These are phyloP conservation scores for Prionace glauca DNA, from an alignment of 2,797 vertebrate species.

Conservation along the genomic window DNA sequence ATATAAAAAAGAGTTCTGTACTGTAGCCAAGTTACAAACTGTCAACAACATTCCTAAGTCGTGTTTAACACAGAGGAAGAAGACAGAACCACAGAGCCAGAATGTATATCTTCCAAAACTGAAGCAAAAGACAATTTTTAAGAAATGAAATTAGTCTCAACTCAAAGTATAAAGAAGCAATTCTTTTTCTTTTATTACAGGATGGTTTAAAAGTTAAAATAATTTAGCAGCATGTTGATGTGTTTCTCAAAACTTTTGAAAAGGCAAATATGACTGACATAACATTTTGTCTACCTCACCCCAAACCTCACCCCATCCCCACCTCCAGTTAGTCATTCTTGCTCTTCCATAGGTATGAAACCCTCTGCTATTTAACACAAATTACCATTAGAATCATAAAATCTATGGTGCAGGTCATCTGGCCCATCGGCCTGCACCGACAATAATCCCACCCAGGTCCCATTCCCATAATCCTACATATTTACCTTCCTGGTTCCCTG, in stretches of 20 bases:
- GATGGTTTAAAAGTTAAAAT: neutral
- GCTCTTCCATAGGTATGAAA: neutral
- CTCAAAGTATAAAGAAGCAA: neutral
- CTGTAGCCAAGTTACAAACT: neutral
- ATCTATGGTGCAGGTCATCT: too few species aligned
- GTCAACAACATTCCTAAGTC: neutral
- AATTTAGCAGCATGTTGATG: neutral
- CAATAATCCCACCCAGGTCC: too few species aligned
- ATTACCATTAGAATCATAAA: neutral
- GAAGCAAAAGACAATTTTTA: neutral
- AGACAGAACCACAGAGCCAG: neutral
- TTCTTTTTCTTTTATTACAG: neutral
- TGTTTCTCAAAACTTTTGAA: neutral
- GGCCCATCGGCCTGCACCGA: too few species aligned
- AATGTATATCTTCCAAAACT: neutral
- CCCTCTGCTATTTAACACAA: neutral
- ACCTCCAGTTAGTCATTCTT: neutral
- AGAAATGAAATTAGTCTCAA: neutral
- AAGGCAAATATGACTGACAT: neutral
- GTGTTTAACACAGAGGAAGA: neutral
- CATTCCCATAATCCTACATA: too few species aligned
- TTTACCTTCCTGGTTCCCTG: too few species aligned
- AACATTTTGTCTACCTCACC: neutral
- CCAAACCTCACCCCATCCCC: neutral
- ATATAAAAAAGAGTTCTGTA: neutral